A percentile compares a stretch with the other conserved stretches of the same genome.
These are phyloP conservation scores for Chamaetylas fuelleborni DNA, from an alignment of 2,113 vertebrate species.

Conservation along the genomic window DNA sequence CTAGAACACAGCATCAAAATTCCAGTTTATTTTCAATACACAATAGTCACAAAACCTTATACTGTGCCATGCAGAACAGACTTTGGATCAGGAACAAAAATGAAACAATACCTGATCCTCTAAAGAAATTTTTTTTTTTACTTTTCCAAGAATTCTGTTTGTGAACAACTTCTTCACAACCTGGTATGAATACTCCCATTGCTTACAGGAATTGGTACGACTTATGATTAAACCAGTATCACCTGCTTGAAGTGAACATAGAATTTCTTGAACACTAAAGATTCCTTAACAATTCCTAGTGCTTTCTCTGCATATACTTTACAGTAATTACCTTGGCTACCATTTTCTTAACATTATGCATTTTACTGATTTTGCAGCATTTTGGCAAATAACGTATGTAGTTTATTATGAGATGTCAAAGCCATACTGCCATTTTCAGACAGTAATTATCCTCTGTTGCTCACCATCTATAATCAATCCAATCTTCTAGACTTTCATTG, in stretches of 20 bases:
- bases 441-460: constrained; percentile 69
- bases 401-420: constrained; percentile 54
- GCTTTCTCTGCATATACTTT: neutral
- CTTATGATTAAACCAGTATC: neutral
- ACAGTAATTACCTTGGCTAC: neutral
- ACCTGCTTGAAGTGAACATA: neutral
- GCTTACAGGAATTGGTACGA: neutral
- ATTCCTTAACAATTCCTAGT: neutral
- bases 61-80: neutral
- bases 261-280: constrained; percentile 1
- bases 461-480: constrained; percentile 70
- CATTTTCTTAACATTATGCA: neutral
- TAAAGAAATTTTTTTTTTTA: neutral
- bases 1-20: neutral
- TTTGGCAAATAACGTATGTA: neutral
- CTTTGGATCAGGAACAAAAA: neutral
- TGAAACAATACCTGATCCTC: neutral
- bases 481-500: constrained; percentile 67
- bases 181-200: neutral
- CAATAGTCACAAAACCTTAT: neutral
- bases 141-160: neutral
- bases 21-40: neutral
- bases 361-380: constrained; percentile 52
- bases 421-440: constrained; percentile 55
- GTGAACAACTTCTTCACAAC: neutral